phyloP scores from a whole-genome alignment of 2,113 vertebrate genomes.

The human region DNA sequence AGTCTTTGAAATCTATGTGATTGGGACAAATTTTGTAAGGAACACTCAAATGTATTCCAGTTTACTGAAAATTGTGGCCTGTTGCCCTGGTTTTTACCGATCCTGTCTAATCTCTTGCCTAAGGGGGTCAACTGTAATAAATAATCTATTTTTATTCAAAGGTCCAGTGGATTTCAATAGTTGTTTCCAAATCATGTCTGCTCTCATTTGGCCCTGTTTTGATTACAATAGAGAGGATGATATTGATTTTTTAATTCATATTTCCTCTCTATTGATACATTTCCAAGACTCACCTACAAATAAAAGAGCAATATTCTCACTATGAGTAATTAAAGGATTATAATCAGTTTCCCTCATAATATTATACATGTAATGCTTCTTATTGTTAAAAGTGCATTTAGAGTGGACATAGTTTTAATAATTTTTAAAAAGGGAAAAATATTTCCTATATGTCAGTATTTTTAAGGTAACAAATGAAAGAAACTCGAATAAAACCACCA shows the following conservation, averaged over 20 bases:
- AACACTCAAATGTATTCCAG: neutral
- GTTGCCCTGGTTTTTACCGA: conserved; percentile 39
- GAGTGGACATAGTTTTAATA: neutral
- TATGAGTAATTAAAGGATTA: neutral
- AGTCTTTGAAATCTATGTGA: neutral
- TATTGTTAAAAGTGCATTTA: conserved; percentile 31
- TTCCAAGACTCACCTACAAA: neutral
- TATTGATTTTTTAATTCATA: neutral
- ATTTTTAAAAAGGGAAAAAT: neutral
- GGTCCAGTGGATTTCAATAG: neutral
- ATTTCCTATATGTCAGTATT: neutral
- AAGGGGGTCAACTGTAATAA: conserved; percentile 17
- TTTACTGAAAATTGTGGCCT: conserved; percentile 46
- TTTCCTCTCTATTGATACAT: neutral
- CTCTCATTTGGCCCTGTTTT: neutral
- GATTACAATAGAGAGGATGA: neutral
- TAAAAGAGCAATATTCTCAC: neutral
- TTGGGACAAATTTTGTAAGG: neutral
- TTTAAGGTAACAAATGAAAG: neutral
- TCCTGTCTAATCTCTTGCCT: conserved; percentile 10
- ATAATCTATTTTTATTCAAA: neutral
- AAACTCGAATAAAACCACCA: neutral
- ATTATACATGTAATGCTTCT: neutral
- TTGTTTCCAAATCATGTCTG: neutral
- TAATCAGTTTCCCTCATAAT: neutral